These are phyloP conservation scores for Lacanobia oleracea DNA, from an alignment of 2,888 invertebrate species.

Conservation along the genomic window DNA sequence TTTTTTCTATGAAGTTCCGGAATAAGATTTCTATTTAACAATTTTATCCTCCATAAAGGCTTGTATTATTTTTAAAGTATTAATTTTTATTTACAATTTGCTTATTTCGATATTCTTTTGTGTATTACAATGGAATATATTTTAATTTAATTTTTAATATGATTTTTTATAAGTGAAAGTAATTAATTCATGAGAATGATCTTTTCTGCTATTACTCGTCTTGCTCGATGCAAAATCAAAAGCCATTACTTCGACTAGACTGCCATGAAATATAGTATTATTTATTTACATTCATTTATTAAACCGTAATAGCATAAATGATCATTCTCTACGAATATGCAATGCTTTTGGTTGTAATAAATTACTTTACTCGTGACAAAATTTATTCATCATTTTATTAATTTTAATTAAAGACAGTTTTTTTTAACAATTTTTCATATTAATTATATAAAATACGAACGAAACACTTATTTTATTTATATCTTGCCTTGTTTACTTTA, in stretches of 20 bases:
- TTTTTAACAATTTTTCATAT: conserved; percentile 87
- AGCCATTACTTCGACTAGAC: conserved; percentile 62
- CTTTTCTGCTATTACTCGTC: conserved; percentile 55
- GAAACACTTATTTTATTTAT: conserved; percentile 72
- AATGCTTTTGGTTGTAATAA: conserved; percentile 78
- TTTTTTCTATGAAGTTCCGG: conserved; percentile 82
- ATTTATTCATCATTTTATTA: conserved; percentile 80
- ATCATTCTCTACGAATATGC: conserved; percentile 65
- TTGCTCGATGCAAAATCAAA: conserved; percentile 52
- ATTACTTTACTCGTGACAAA: conserved; percentile 80
- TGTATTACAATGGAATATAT: conserved; percentile 65
- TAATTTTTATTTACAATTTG: conserved; percentile 80
- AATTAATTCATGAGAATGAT: conserved; percentile 57
- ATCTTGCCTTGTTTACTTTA: conserved; percentile 33
- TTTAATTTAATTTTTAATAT: conserved; percentile 67
- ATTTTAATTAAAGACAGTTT: conserved; percentile 87
- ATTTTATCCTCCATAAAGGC: conserved; percentile 80
- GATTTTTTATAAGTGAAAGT: conserved; percentile 61
- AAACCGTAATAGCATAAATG: conserved; percentile 57
- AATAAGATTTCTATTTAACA: conserved; percentile 86
- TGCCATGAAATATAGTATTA: conserved; percentile 69
- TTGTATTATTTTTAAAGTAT: conserved; percentile 88
- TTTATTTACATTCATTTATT: conserved; percentile 72
- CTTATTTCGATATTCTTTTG: conserved; percentile 70
- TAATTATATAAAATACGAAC: conserved; percentile 87